A percentile compares a stretch with the other conserved stretches of the same genome.
Evolutionary conservation across 2,888 invertebrate genomes (phyloP).

Genomic region (Myathropa florea): DNA sequence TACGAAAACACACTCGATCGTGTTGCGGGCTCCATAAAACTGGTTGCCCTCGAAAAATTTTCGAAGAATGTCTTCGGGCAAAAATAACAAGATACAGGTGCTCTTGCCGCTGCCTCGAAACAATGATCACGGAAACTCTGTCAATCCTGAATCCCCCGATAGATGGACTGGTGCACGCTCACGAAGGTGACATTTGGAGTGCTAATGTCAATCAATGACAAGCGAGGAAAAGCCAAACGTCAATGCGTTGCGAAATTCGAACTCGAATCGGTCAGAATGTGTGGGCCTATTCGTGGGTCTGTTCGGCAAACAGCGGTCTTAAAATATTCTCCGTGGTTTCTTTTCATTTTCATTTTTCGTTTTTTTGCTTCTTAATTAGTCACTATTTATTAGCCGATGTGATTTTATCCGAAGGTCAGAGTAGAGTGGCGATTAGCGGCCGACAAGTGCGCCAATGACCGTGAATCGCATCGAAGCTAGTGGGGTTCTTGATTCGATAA

Average conservation of each 20-base stretch:
- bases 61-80: constrained; percentile 25
- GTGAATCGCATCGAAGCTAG: constrained; percentile 42
- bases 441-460: constrained; percentile 65
- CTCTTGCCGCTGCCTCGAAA: neutral
- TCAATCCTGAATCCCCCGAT: neutral
- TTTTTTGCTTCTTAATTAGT: constrained; percentile 37
- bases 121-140: constrained; percentile 21
- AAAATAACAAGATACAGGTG: constrained; percentile 10
- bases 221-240: neutral
- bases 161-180: neutral
- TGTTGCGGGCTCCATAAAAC: neutral
- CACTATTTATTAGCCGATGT: constrained; percentile 57
- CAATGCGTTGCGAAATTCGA: constrained; percentile 10
- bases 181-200: constrained; percentile 10
- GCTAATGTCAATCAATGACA: constrained; percentile 26
- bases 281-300: constrained; percentile 8
- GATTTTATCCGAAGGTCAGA: constrained; percentile 61
- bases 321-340: neutral
- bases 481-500: constrained; percentile 10
- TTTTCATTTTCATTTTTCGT: neutral
- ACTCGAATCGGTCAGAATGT: constrained; percentile 1
- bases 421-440: constrained; percentile 55
- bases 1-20: neutral
- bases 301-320: neutral
- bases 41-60: constrained; percentile 15